Evolutionary conservation across 2,888 invertebrate species (phyloP), one percentile per base, ranked within the genome.

Genomic region (Drosophila nr. perissopoda): DNA sequence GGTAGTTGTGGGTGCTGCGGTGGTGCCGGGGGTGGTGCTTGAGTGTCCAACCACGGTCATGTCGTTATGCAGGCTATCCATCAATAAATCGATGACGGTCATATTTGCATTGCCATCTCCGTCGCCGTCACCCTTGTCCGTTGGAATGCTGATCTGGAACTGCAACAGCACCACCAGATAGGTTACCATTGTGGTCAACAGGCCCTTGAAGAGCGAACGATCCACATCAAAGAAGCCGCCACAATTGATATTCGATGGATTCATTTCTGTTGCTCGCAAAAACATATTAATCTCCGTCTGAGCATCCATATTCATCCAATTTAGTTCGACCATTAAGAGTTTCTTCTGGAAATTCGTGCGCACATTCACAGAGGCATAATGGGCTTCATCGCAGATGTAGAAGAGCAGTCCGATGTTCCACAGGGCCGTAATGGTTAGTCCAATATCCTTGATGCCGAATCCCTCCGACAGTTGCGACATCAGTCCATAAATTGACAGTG

Each of bases 271-370:
- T 34, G 96, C 96, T 52, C 96, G 93, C 61, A 96, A 91, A 88
- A 96, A 96, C 96, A 96, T 96, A 91, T 96, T 96, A 34, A 96
- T 95, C 91, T 96, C 96, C 11, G 96, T 96, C 91, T 96, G 96
- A 0, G 96, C 96, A 85, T 96, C 96, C 1, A 95, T 95, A 85
- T 96, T 96, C 96, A 96, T 96, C 96, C 96, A 96, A 2, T 96
- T 95, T 4, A 96, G 89, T 86, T 96, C 96, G 2, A 96, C 96
- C 94, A 96, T 95, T 1, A 96, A 91, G 16, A 96, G 92, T 83
- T 96, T 96, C 93, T 96, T 96, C 91, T 96, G 96, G 81, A 96
- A 96, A 91, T 96, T 95, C 0, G 95, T 96, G 59, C 95, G 94
- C 91, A 95, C 96, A 92, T 96, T 95, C 80, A 95, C 95, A 0